A percentile compares a stretch with the other conserved stretches of the same genome.
Evolutionary conservation across 1,140 invertebrate genomes (phyloP).

Genomic region (Cheumatopsyche charites): DNA sequence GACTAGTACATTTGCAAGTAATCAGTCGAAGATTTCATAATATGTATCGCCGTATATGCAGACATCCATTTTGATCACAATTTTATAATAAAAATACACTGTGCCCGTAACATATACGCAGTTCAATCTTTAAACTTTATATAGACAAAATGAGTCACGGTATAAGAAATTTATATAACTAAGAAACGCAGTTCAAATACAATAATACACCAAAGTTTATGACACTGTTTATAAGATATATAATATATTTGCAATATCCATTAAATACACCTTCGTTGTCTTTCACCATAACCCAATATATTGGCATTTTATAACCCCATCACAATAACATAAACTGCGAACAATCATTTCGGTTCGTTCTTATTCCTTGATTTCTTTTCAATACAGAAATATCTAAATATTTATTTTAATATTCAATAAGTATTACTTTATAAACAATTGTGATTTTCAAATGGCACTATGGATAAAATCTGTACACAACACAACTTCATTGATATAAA

Average conservation of each 20-base stretch:
- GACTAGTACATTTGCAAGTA: too few species aligned
- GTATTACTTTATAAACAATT: background rate
- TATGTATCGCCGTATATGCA: background rate
- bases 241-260: background rate
- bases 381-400: conserved; percentile 17
- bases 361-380: background rate
- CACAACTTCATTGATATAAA: too few species aligned
- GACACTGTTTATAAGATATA: background rate
- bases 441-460: conserved; percentile 22
- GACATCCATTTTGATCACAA: background rate
- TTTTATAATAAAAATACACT: too few species aligned
- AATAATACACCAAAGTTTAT: background rate
- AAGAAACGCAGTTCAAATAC: background rate
- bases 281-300: conserved; percentile 14
- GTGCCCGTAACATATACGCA: background rate
- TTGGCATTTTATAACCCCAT: background rate
- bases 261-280: conserved; percentile 4
- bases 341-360: too few species aligned
- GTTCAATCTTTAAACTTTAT: background rate
- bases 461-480: conserved; percentile 15
- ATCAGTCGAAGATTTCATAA: too few species aligned
- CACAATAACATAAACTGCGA: background rate
- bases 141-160: conserved; percentile 17
- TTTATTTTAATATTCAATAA: conserved; percentile 8
- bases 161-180: conserved; percentile 24